Evolutionary conservation across 2,797 vertebrate genomes (phyloP), one percentile per base, ranked within the genome.

Genomic region (Cynodonichthys magdalenae): DNA sequence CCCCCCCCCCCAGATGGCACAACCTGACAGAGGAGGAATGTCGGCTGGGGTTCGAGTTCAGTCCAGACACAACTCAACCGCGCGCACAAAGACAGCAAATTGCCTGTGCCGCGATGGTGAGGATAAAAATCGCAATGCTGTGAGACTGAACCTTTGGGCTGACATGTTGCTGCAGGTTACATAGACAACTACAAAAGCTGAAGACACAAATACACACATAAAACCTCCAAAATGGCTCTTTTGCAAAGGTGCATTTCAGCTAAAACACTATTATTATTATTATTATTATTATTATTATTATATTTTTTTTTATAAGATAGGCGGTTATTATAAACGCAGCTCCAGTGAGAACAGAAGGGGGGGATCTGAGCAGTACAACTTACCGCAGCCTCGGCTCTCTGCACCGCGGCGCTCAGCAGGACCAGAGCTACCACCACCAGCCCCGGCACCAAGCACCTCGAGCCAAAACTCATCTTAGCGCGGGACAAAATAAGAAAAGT

Each of bases 321-420:
- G 24, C 24, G 24, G 24, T 24, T 24, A 24, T 24, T 24, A 24
- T 24, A 24, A 24, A 3, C n/a, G 24, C 24, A 24, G 24, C 24
- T 24, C 24, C 24, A 24, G 24, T 24, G 24, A 3, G 24, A 24
- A 24, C 24, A 24, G 24, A 24, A 24, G 24, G 2, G 24, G 24
- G 24, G n/a, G n/a, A n/a, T 24, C 24, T 24, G 24, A 24, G 24
- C 24, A 24, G 24, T 2, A 24, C 24, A 69, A 93, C 93, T 94
- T 83, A 94, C 93, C 92, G 89, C 88, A 10, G 90, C 88, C 59
- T 93, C 77, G 2, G 89, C 70, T 11, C 44, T 84, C 71, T 81
- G 85, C 66, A 93, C 82, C 64, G 70, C 79, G 75, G 75, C 73
- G 83, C 81, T 89, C 81, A 94, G 71, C 41, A 62, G 74, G 74